Conservation (phyloP, 1,140 invertebrate genomes). For the Phymastichus coffea region DNA sequence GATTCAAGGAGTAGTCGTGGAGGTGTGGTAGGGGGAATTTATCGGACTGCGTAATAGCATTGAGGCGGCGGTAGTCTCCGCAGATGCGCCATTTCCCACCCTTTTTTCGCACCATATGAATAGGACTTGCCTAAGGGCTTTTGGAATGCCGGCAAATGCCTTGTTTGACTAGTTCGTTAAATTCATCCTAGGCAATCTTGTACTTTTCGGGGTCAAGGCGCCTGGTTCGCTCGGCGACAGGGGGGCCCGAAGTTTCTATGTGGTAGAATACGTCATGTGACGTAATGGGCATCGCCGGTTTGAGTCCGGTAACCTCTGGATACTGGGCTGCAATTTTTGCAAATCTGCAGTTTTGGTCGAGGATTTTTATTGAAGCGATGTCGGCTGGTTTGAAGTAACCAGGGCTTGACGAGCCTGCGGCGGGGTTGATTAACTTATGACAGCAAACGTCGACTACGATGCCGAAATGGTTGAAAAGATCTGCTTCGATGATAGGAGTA, state of each 20-base stretch:
- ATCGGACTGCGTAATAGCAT: conserved; percentile 40
- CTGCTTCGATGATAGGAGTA: too few relatives aligned
- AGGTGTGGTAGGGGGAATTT: conserved; percentile 41
- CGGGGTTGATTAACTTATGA: neutral
- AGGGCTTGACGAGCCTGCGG: neutral
- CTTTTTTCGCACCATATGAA: neutral
- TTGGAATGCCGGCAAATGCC: neutral
- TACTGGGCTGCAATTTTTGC: neutral
- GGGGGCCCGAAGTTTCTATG: neutral
- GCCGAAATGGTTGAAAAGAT: neutral
- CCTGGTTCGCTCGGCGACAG: neutral
- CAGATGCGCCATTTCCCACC: neutral
- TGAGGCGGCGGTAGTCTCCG: conserved; percentile 42
- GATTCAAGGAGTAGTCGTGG: conserved; percentile 28
- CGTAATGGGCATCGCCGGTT: neutral
- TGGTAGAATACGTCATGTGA: neutral
- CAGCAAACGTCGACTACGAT: neutral
- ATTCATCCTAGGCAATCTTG: neutral
- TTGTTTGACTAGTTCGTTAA: neutral
- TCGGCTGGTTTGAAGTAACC: neutral
- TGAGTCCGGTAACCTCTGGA: neutral
- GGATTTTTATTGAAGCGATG: neutral
- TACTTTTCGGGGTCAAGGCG: neutral
- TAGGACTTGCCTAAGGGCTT: neutral
- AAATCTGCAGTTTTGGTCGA: neutral